phyloP scores from a whole-genome alignment of 2,113 vertebrate genomes.

The Apodemus speciosus region DNA sequence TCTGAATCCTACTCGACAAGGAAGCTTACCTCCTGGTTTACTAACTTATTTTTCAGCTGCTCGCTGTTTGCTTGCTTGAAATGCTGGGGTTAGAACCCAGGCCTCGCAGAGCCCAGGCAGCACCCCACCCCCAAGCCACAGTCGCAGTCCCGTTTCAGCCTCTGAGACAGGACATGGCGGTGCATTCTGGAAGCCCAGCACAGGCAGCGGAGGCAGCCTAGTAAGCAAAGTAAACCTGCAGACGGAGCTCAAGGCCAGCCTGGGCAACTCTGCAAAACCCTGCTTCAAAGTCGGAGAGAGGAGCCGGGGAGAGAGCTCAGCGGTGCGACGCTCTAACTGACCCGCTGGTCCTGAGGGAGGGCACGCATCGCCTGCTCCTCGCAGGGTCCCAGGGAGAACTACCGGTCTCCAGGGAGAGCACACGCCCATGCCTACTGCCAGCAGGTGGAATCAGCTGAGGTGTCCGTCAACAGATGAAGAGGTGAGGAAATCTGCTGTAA shows the following conservation, averaged over 20 bases:
- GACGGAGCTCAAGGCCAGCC: background rate
- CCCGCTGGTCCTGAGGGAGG: no score
- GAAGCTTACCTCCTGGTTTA: conserved; percentile 6
- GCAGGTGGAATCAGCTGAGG: background rate
- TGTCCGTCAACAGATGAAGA: background rate
- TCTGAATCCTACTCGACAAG: background rate
- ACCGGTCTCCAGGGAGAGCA: background rate
- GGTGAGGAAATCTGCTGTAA: background rate
- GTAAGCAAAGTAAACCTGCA: no score
- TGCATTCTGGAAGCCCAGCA: background rate
- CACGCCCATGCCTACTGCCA: background rate
- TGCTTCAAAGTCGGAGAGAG: background rate
- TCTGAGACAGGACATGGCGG: background rate
- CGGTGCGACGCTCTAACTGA: background rate
- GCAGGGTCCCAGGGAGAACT: background rate
- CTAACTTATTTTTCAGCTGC: background rate
- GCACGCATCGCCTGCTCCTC: background rate
- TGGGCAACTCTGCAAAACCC: background rate
- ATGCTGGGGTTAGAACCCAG: background rate
- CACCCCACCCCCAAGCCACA: background rate
- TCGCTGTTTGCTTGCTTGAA: background rate
- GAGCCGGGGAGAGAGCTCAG: background rate
- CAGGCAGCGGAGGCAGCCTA: background rate
- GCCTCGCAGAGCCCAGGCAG: background rate
- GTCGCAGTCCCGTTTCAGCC: background rate